Percentiles rank a stretch among this genome's conserved stretches.
Evolutionary conservation across 2,888 invertebrate genomes (phyloP).

Genomic region (Drosophila niveifrons): DNA sequence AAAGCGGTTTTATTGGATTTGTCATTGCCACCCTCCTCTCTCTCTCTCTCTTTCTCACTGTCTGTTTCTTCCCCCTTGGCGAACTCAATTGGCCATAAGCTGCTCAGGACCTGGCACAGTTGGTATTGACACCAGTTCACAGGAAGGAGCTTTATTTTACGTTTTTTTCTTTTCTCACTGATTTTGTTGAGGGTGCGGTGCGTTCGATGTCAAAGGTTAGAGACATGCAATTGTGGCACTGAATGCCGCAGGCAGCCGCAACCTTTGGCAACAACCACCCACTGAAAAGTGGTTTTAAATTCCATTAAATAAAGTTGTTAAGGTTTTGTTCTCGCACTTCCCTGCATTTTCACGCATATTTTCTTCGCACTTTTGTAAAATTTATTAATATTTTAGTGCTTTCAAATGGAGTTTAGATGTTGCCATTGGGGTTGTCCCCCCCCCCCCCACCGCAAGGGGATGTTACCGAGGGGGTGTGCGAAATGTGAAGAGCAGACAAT

Average conservation of each 20-base stretch:
- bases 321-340: constrained; percentile 59
- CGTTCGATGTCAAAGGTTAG: constrained; percentile 76
- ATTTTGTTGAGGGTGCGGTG: constrained; percentile 49
- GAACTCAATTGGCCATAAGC: constrained; percentile 79
- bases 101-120: constrained; percentile 77
- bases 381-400: constrained; percentile 83
- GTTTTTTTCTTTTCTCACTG: constrained; percentile 15
- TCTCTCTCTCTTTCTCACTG: too few species aligned
- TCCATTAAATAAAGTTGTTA: constrained; percentile 84
- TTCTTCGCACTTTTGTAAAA: constrained; percentile 83
- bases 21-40: constrained; percentile 45
- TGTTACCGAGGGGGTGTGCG: constrained; percentile 42
- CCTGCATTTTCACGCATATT: constrained; percentile 81
- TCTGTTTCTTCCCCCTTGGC: constrained; percentile 9
- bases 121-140: constrained; percentile 75
- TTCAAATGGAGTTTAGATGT: constrained; percentile 81
- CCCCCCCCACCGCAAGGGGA: neutral
- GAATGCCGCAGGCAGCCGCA: constrained; percentile 66
- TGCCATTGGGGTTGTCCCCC: constrained; percentile 32
- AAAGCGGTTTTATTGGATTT: constrained; percentile 85
- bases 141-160: constrained; percentile 59
- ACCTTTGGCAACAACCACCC: constrained; percentile 43
- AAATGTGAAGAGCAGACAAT: constrained; percentile 23
- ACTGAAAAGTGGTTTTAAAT: constrained; percentile 82
- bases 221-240: constrained; percentile 75